These are phyloP conservation scores for Noctua comes DNA, from an alignment of 2,888 invertebrate species.

Conservation along the genomic window DNA sequence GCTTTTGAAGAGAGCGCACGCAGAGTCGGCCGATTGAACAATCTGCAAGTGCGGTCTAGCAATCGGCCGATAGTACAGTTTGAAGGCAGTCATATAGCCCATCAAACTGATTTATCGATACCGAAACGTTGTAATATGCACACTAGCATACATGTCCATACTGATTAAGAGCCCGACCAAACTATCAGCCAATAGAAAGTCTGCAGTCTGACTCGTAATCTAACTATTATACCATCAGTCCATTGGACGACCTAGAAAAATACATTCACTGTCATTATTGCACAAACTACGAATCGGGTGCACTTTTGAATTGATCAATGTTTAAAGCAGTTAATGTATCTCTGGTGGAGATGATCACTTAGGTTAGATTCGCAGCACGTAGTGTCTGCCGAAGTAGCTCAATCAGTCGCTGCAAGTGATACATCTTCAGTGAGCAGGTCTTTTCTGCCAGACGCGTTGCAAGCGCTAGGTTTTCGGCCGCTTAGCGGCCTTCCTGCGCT, in stretches of 20 bases:
- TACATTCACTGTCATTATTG: constrained; percentile 23
- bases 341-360: constrained; percentile 5
- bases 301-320: constrained; percentile 16
- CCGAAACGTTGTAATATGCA: background rate
- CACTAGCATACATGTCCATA: background rate
- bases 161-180: background rate
- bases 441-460: background rate
- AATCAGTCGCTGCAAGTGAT: background rate
- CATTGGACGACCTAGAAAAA: constrained; percentile 13
- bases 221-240: constrained; percentile 16
- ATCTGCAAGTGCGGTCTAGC: background rate
- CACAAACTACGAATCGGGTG: constrained; percentile 13
- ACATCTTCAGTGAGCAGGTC: background rate
- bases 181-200: background rate
- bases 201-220: background rate
- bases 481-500: constrained; percentile 64
- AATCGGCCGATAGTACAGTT: background rate
- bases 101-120: background rate
- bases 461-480: constrained; percentile 21
- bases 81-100: background rate
- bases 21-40: background rate
- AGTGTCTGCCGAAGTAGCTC: background rate
- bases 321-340: constrained; percentile 4
- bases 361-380: background rate
- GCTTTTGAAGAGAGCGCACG: background rate